phyloP scores from a whole-genome alignment of 2,113 vertebrate genomes.

The Cavia aperea region DNA sequence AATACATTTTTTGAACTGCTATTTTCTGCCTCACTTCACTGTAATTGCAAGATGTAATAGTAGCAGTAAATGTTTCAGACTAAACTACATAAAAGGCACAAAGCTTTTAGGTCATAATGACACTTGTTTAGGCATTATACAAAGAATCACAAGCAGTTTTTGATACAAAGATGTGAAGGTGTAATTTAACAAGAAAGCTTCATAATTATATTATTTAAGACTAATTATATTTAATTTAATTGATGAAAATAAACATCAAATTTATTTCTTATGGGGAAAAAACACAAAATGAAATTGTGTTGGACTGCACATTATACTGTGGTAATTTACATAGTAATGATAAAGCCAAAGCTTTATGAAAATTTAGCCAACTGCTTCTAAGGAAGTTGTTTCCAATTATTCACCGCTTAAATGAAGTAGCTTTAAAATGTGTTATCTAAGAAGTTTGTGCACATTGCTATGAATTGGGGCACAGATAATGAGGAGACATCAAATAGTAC shows the following conservation, averaged over 20 bases:
- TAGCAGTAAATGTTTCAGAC: conserved; percentile 69
- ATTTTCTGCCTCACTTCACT: conserved; percentile 83
- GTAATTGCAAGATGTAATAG: conserved; percentile 78
- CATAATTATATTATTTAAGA: conserved; percentile 57
- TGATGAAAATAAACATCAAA: conserved; percentile 38
- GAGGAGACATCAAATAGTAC: neutral
- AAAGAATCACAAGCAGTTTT: conserved; percentile 55
- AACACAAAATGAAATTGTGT: conserved; percentile 19
- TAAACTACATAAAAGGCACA: conserved; percentile 71
- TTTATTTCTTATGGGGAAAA: conserved; percentile 14
- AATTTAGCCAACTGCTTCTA: conserved; percentile 30
- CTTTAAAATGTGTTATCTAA: neutral
- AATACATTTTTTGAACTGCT: conserved; percentile 73
- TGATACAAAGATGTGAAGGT: conserved; percentile 23
- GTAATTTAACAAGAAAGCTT: conserved; percentile 40
- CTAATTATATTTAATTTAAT: conserved; percentile 58
- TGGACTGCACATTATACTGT: neutral
- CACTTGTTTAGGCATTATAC: conserved; percentile 65
- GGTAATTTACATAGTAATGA: conserved; percentile 17
- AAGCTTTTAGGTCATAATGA: conserved; percentile 69
- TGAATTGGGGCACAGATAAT: neutral
- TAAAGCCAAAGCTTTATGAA: neutral
- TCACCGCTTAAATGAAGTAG: neutral
- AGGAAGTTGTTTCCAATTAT: neutral
- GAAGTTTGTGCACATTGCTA: neutral